Evolutionary conservation across 2,888 invertebrate species (phyloP).

Genomic region (Hydriomena furcata): DNA sequence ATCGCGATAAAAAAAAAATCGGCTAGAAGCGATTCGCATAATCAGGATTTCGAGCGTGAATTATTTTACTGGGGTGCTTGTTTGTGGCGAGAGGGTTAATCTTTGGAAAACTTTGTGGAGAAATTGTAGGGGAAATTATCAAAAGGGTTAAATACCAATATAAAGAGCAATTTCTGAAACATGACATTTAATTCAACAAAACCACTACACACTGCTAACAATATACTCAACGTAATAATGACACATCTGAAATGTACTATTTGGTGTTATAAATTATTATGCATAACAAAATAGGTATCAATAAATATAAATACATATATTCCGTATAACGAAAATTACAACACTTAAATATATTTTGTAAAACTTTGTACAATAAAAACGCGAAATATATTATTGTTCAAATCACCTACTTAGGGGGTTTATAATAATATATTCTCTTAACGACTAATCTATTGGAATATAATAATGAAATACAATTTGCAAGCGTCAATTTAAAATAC

Average conservation of each 20-base stretch:
- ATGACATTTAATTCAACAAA: slow-evolving; percentile 82
- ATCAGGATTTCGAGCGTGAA: too few species aligned
- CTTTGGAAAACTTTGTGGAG: too few species aligned
- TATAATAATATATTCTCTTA: slow-evolving; percentile 49
- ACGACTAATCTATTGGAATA: slow-evolving; percentile 59
- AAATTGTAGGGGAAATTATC: too few species aligned
- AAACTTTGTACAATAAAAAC: slow-evolving; percentile 46
- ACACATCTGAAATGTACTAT: slow-evolving; percentile 73
- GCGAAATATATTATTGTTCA: slow-evolving; percentile 63
- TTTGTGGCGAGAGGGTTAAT: too few species aligned
- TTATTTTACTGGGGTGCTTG: too few species aligned
- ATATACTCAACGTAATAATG: slow-evolving; percentile 61
- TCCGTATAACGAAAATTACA: slow-evolving; percentile 40
- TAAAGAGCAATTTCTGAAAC: slow-evolving; percentile 57
- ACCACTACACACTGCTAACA: slow-evolving; percentile 74
- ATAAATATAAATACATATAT: slow-evolving; percentile 50
- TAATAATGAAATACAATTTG: slow-evolving; percentile 52
- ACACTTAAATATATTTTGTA: slow-evolving; percentile 42
- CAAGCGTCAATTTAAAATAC: slow-evolving; percentile 61
- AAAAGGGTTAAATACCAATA: not conserved
- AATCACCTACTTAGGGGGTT: slow-evolving; percentile 59
- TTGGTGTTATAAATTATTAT: slow-evolving; percentile 76
- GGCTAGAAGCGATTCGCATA: too few species aligned
- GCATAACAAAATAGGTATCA: slow-evolving; percentile 61
- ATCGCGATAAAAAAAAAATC: too few species aligned